Evolutionary conservation across 2,888 invertebrate species (phyloP).

Genomic region (Sinohyriopsis cumingii): DNA sequence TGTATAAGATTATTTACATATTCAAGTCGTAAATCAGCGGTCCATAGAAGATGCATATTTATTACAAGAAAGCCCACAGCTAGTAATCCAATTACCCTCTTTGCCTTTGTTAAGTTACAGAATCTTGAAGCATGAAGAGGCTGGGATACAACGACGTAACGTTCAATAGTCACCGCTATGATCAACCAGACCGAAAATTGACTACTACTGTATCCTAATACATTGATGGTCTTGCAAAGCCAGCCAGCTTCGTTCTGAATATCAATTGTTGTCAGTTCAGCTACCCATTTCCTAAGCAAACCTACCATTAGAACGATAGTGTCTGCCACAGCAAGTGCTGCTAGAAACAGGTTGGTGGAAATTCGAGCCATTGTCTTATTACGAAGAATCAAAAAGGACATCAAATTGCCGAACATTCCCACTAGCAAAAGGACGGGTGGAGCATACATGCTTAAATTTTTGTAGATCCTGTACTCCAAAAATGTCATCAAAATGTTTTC

Average conservation of each 20-base stretch:
- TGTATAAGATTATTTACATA: slow-evolving; percentile 19
- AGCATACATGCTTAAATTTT: slow-evolving; percentile 56
- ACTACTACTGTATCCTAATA: slow-evolving; percentile 62
- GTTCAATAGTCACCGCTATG: slow-evolving; percentile 67
- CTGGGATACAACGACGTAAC: slow-evolving; percentile 67
- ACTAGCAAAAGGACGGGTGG: slow-evolving; percentile 65
- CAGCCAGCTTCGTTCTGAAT: slow-evolving; percentile 54
- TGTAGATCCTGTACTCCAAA: slow-evolving; percentile 49
- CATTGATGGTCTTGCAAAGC: slow-evolving; percentile 62
- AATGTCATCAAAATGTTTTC: slow-evolving; percentile 2
- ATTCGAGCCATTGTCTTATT: slow-evolving; percentile 64
- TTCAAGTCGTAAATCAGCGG: slow-evolving; percentile 46
- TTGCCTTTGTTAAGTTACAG: slow-evolving; percentile 60
- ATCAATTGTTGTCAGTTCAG: slow-evolving; percentile 58
- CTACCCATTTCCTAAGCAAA: slow-evolving; percentile 65
- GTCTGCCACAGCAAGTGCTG: slow-evolving; percentile 66
- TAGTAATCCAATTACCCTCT: slow-evolving; percentile 52
- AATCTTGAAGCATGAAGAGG: slow-evolving; percentile 63
- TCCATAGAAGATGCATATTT: slow-evolving; percentile 66
- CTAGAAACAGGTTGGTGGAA: slow-evolving; percentile 68
- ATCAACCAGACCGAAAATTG: slow-evolving; percentile 69
- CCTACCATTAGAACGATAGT: slow-evolving; percentile 67
- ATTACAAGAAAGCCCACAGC: slow-evolving; percentile 52
- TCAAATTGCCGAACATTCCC: slow-evolving; percentile 68
- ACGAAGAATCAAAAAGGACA: slow-evolving; percentile 65